Conservation (phyloP, 2,113 vertebrate species). For the Brachyhypopomus gauderio region DNA sequence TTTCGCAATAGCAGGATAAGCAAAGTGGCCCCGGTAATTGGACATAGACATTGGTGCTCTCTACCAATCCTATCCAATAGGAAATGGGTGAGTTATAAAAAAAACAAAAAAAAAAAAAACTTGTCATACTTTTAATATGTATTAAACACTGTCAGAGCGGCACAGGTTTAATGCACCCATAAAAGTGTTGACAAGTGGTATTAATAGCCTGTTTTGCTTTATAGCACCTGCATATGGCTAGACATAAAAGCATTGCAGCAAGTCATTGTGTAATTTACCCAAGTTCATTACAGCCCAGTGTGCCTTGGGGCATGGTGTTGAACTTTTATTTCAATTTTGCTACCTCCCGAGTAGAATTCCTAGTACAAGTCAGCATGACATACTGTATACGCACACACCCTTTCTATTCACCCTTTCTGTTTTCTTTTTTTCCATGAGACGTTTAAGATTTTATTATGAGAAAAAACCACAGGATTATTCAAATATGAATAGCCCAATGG, state of each 20-base stretch:
- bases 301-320: not conserved
- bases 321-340: not conserved
- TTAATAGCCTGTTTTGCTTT: not conserved
- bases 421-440: not conserved
- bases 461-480: not conserved
- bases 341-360: not conserved
- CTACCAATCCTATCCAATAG: not conserved
- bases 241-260: not conserved
- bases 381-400: not conserved
- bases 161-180: not conserved
- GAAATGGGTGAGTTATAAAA: not conserved
- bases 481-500: not conserved
- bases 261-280: constrained; percentile 14
- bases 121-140: not conserved
- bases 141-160: not conserved
- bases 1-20: not conserved
- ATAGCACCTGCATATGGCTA: not conserved
- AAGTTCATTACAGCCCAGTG: not conserved
- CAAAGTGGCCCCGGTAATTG: not conserved
- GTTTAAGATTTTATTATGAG: not conserved
- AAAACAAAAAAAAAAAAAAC: not conserved
- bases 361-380: not conserved
- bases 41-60: not conserved
- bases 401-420: not conserved
- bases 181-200: not conserved